phyloP scores from a whole-genome alignment of 1,140 invertebrate genomes.

The Littorina saxatilis region DNA sequence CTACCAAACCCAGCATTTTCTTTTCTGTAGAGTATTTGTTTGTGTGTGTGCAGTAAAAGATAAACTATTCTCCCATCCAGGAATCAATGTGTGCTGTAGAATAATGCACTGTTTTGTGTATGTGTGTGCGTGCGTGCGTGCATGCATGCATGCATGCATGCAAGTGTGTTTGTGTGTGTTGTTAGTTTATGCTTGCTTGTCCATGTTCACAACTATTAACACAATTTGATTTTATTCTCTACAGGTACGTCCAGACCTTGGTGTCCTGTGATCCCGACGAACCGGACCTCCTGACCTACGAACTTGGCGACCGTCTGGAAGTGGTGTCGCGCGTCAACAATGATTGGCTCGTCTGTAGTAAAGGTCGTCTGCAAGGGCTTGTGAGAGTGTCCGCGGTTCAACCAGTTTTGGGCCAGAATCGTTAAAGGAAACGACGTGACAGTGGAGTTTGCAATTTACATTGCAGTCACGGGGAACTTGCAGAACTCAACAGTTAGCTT shows the following conservation, averaged over 20 bases:
- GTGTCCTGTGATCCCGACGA: constrained; percentile 41
- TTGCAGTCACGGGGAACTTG: too few relatives aligned
- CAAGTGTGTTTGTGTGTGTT: not conserved
- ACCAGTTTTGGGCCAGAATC: too few relatives aligned
- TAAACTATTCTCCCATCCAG: too few relatives aligned
- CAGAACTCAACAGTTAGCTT: too few relatives aligned
- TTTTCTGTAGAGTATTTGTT: too few relatives aligned
- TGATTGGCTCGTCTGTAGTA: constrained; percentile 57
- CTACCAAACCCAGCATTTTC: too few relatives aligned
- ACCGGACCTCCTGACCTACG: constrained; percentile 45
- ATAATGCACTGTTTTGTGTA: not conserved
- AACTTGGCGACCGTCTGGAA: constrained; percentile 52
- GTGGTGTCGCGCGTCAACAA: constrained; percentile 56
- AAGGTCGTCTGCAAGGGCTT: constrained; percentile 52
- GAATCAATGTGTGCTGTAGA: too few relatives aligned
- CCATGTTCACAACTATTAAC: too few relatives aligned
- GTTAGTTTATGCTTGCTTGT: not conserved
- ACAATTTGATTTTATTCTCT: not conserved
- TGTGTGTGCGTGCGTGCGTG: not conserved
- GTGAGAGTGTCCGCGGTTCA: constrained; percentile 43
- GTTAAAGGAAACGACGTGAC: too few relatives aligned
- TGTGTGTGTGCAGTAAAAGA: too few relatives aligned
- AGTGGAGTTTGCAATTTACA: too few relatives aligned
- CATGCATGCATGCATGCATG: not conserved
- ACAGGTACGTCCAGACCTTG: constrained; percentile 51